Evolutionary conservation across 1,140 invertebrate species (phyloP).

Genomic region (Magallana angulata): DNA sequence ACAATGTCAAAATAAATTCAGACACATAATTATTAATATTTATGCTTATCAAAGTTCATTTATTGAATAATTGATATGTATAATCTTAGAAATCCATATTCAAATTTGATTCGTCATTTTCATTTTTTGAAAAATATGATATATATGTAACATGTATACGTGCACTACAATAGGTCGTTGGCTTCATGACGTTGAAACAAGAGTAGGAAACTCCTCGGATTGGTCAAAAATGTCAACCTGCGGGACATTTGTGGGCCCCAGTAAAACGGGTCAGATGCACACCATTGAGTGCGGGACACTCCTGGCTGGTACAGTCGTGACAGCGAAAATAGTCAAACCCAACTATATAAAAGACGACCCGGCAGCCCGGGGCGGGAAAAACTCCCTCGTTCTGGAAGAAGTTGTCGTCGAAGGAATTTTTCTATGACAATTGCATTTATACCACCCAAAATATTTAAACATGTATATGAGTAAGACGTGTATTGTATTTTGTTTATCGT

Average conservation of each 20-base stretch:
- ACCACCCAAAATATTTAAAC: too few relatives aligned
- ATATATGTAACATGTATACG: too few relatives aligned
- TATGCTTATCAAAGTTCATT: too few relatives aligned
- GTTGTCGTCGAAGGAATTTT: background rate
- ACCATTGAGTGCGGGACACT: background rate
- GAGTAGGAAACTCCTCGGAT: background rate
- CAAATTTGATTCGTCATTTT: background rate
- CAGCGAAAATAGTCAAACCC: slow-evolving; percentile 7
- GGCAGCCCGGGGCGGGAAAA: background rate
- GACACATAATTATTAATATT: too few relatives aligned
- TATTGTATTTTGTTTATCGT: too few relatives aligned
- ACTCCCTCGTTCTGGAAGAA: background rate
- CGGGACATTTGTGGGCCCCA: background rate
- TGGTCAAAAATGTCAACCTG: slow-evolving; percentile 2
- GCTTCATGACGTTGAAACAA: slow-evolving; percentile 10
- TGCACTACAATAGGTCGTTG: background rate
- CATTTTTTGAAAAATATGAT: background rate
- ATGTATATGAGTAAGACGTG: too few relatives aligned
- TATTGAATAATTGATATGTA: background rate
- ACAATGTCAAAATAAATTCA: too few relatives aligned
- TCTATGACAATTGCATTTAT: background rate
- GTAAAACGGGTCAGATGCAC: background rate
- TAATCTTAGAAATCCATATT: background rate
- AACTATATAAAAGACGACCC: background rate
- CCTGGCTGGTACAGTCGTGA: background rate